phyloP scores from a whole-genome alignment of 2,797 vertebrate genomes.

The Amniataba percoides region DNA sequence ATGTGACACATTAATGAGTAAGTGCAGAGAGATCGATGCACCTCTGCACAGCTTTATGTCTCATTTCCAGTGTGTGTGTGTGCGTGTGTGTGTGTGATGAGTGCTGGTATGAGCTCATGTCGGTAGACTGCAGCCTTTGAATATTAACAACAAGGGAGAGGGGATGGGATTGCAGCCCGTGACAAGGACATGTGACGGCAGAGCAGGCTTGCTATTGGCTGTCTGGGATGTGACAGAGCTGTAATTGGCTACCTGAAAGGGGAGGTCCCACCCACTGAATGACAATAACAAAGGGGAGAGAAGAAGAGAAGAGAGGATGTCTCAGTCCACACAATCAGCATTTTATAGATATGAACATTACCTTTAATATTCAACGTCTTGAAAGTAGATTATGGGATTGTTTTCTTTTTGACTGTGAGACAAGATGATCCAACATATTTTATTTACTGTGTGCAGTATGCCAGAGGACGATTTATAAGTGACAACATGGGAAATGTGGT shows the following conservation, averaged over 20 bases:
- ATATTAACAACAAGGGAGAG: constrained; percentile 73
- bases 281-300: constrained; percentile 62
- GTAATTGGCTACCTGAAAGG: constrained; percentile 45
- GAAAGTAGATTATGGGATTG: neutral
- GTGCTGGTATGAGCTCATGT: constrained; percentile 66
- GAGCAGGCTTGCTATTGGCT: constrained; percentile 62
- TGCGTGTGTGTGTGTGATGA: neutral
- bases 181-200: constrained; percentile 46
- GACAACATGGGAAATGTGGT: constrained; percentile 2
- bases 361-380: neutral
- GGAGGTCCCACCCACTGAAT: constrained; percentile 28
- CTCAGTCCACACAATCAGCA: neutral
- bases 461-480: neutral
- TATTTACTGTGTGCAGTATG: neutral
- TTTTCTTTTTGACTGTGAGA: neutral
- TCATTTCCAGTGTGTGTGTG: constrained; percentile 8
- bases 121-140: constrained; percentile 75
- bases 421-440: neutral
- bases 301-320: constrained; percentile 5
- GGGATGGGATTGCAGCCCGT: constrained; percentile 23
- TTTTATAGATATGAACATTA: neutral
- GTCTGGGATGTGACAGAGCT: constrained; percentile 1
- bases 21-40: neutral
- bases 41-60: constrained; percentile 18
- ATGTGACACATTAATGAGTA: neutral